Evolutionary conservation across 2,113 vertebrate species (phyloP).

Genomic region (Microcebus lehilahytsara): DNA sequence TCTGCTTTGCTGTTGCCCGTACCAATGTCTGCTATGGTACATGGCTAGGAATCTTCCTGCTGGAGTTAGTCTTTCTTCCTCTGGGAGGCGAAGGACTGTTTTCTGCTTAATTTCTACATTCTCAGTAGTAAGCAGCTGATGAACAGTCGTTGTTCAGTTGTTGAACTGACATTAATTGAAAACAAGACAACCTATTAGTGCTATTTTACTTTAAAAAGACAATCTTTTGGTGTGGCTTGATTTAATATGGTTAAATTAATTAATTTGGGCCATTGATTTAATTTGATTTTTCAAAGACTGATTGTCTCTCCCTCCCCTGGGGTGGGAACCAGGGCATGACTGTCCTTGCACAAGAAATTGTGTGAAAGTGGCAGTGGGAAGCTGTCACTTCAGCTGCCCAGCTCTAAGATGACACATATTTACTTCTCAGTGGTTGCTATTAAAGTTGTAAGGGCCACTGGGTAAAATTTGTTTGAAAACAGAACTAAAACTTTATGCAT

Average conservation of each 20-base stretch:
- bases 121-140: not conserved
- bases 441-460: not conserved
- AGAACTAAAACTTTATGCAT: not conserved
- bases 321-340: rapidly evolving
- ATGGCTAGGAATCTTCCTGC: not conserved
- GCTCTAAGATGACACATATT: not conserved
- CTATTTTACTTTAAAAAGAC: not conserved
- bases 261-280: not conserved
- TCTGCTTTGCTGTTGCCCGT: not conserved
- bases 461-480: not conserved
- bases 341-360: rapidly evolving
- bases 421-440: not conserved
- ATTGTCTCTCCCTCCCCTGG: not conserved
- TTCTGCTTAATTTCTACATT: not conserved
- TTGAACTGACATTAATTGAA: not conserved
- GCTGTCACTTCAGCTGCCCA: not conserved
- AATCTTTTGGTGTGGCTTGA: not conserved
- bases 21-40: rapidly evolving
- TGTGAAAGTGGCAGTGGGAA: rapidly evolving
- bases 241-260: not conserved
- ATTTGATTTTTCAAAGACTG: not conserved
- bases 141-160: not conserved
- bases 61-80: not conserved
- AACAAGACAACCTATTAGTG: not conserved
- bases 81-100: not conserved